Percentiles rank a stretch among this genome's conserved stretches.
These are phyloP conservation scores for Pangasius macronema DNA, from an alignment of 2,797 vertebrate genomes.

Conservation along the genomic window DNA sequence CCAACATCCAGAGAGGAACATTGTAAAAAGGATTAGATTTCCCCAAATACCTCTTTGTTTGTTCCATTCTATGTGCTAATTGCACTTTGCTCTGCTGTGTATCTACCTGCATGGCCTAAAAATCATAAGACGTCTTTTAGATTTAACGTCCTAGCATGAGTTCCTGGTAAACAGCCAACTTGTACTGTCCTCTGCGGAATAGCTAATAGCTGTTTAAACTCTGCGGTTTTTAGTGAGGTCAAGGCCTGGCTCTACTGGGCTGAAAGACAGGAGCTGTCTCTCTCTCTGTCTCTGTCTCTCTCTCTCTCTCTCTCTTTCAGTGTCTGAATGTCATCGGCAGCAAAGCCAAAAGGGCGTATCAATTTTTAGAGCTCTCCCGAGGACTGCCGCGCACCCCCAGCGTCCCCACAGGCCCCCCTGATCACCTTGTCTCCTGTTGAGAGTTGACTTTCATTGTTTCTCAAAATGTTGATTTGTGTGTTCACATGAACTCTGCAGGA, in stretches of 20 bases:
- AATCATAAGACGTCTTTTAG: constrained; percentile 58
- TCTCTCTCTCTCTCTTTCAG: constrained; percentile 67
- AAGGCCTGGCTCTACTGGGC: constrained; percentile 71
- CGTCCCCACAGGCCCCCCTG: constrained; percentile 55
- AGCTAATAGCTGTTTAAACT: constrained; percentile 61
- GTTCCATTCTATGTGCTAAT: constrained; percentile 52
- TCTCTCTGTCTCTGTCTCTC: constrained; percentile 66
- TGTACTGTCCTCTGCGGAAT: constrained; percentile 57
- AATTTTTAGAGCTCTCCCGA: constrained; percentile 77
- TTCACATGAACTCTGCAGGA: constrained; percentile 53
- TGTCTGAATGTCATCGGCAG: constrained; percentile 78
- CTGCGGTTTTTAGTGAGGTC: constrained; percentile 39
- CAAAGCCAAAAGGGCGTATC: constrained; percentile 78
- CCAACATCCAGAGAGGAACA: constrained; percentile 55
- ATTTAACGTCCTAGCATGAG: constrained; percentile 67
- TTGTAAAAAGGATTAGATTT: constrained; percentile 56
- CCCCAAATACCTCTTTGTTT: constrained; percentile 51
- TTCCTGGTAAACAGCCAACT: constrained; percentile 66
- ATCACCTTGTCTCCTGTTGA: constrained; percentile 73
- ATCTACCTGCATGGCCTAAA: constrained; percentile 53
- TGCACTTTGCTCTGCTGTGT: constrained; percentile 52
- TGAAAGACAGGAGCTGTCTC: constrained; percentile 60
- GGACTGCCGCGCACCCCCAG: constrained; percentile 56
- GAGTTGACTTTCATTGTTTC: constrained; percentile 66
- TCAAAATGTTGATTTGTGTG: constrained; percentile 77